Conservation (phyloP, 2,113 vertebrate species). For the Boulengeromyrus knoepffleri region DNA sequence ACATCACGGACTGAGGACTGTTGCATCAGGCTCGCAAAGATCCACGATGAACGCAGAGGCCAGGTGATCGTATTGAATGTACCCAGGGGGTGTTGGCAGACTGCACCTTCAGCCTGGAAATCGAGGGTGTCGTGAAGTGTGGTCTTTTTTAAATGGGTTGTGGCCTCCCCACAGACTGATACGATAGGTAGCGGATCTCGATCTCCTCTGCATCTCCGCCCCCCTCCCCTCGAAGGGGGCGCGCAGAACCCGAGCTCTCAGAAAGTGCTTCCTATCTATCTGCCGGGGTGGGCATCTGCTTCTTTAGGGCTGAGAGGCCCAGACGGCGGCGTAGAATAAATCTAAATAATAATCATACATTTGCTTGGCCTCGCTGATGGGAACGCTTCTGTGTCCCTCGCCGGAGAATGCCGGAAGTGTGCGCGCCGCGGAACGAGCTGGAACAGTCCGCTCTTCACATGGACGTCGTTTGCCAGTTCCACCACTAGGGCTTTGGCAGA, state of each 20-base stretch:
- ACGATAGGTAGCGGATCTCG: background rate
- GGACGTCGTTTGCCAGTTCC: slow-evolving; percentile 20
- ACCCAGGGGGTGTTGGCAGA: background rate
- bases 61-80: background rate
- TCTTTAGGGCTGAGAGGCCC: slow-evolving; percentile 5
- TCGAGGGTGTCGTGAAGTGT: background rate
- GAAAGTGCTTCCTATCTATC: background rate
- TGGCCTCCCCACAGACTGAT: background rate
- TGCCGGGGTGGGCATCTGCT: background rate
- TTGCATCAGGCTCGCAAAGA: background rate
- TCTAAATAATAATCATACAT: slow-evolving; percentile 33
- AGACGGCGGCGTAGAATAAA: background rate
- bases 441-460: slow-evolving; percentile 18
- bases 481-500: slow-evolving; percentile 18
- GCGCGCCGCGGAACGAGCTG: slow-evolving; percentile 24
- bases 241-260: background rate
- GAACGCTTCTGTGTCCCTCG: slow-evolving; percentile 7
- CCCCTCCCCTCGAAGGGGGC: background rate
- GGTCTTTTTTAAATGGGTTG: background rate
- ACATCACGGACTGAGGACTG: background rate
- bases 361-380: slow-evolving; percentile 4
- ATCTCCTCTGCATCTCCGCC: background rate
- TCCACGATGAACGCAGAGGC: background rate
- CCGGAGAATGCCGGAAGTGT: slow-evolving; percentile 25
- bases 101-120: background rate